Conservation (phyloP, 2,888 invertebrate species). For the Tetanocera ferruginea region DNA sequence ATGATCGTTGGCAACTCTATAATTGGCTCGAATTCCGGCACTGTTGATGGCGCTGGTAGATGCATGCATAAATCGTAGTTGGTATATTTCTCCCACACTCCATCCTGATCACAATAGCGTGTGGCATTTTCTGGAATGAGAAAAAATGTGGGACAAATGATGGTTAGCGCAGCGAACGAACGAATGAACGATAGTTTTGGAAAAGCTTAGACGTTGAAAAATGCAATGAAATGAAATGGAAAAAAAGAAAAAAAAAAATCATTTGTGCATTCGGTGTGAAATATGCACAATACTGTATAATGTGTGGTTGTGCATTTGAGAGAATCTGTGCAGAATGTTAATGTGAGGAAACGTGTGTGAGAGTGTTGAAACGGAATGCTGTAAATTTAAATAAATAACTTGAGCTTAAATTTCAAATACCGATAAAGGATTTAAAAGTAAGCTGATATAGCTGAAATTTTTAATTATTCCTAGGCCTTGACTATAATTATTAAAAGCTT, state of each 20-base stretch:
- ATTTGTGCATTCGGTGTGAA: background rate
- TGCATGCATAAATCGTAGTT: conserved; percentile 80
- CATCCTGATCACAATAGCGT: conserved; percentile 80
- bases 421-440: no score
- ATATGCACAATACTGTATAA: background rate
- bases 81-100: conserved; percentile 86
- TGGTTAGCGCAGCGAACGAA: background rate
- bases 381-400: no score
- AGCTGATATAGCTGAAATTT: no score
- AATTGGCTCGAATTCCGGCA: conserved; percentile 71
- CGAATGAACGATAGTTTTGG: background rate
- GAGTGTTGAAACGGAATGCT: no score
- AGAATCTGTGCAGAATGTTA: no score
- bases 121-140: conserved; percentile 84
- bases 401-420: no score
- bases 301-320: no score
- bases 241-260: background rate
- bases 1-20: conserved; percentile 81
- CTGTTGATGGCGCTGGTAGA: conserved; percentile 73
- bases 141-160: background rate
- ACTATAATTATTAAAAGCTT: no score
- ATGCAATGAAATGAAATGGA: background rate
- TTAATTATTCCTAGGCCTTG: no score
- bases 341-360: no score
- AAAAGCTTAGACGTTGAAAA: background rate